phyloP scores from a whole-genome alignment of 2,797 vertebrate genomes.

The Etheostoma perlongum region DNA sequence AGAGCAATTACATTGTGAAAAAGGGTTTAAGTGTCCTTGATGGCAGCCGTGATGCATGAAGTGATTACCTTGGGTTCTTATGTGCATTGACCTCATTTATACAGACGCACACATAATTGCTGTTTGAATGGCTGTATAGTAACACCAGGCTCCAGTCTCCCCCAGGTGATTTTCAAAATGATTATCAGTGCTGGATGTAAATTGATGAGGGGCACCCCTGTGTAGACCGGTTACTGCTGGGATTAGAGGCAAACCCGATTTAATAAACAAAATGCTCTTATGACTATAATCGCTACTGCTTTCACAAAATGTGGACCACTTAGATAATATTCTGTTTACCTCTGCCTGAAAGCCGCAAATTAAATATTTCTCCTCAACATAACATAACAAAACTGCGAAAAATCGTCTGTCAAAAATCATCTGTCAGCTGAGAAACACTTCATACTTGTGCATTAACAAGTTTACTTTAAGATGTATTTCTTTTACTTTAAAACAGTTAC shows the following conservation, averaged over 20 bases:
- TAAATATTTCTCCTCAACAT: neutral
- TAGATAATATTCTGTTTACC: conserved; percentile 19
- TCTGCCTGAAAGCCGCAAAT: conserved; percentile 8
- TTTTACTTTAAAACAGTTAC: neutral
- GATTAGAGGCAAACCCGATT: conserved; percentile 41
- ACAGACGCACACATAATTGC: conserved; percentile 77
- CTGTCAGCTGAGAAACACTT: neutral
- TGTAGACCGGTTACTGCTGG: conserved; percentile 43
- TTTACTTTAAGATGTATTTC: neutral
- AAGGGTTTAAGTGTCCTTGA: conserved; percentile 76
- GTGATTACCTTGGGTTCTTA: conserved; percentile 78
- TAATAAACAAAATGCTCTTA: conserved; percentile 56
- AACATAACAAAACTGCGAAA: neutral
- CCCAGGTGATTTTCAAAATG: conserved; percentile 70
- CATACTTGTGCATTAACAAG: neutral
- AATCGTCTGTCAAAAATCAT: neutral
- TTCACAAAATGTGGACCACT: conserved; percentile 11
- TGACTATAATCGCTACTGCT: conserved; percentile 21
- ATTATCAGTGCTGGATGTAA: conserved; percentile 73
- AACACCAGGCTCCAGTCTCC: conserved; percentile 60
- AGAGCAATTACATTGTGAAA: conserved; percentile 66
- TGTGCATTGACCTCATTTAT: conserved; percentile 79
- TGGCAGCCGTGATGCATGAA: conserved; percentile 72
- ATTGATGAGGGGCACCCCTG: conserved; percentile 74
- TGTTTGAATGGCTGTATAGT: conserved; percentile 62